Conservation (phyloP, 2,888 invertebrate genomes). For the Slavum lentiscoides region DNA sequence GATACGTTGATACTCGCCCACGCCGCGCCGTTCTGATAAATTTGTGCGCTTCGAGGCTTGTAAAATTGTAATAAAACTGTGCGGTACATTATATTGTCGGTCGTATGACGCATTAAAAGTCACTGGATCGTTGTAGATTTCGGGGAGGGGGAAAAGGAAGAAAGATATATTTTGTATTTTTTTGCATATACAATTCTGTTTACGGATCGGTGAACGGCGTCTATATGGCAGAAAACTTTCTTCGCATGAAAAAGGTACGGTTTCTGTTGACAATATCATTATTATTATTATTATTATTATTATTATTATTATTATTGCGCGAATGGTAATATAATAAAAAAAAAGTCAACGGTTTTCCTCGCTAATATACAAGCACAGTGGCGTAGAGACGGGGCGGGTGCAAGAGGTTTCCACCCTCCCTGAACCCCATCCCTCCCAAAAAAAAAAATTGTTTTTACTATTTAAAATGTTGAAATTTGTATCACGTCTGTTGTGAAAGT, state of each 20-base stretch:
- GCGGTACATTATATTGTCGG: neutral
- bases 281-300: neutral
- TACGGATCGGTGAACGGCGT: constrained; percentile 8
- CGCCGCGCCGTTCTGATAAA: neutral
- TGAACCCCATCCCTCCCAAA: too few relatives aligned
- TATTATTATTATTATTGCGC: too few relatives aligned
- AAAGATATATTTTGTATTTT: neutral
- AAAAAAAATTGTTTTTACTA: too few relatives aligned
- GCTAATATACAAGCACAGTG: neutral
- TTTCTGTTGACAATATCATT: neutral
- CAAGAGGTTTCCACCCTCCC: too few relatives aligned
- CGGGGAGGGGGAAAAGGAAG: neutral
- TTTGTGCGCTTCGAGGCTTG: neutral
- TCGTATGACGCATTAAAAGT: neutral
- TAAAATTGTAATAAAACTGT: neutral
- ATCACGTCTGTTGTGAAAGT: neutral
- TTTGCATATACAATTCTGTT: neutral
- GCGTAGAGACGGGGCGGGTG: too few relatives aligned
- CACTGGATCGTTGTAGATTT: neutral
- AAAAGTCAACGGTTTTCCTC: constrained; percentile 11
- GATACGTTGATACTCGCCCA: neutral
- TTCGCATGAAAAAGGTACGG: neutral
- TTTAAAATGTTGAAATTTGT: too few relatives aligned
- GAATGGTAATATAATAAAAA: neutral
- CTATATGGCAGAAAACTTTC: neutral